Evolutionary conservation across 2,113 vertebrate genomes (phyloP), one percentile per base, ranked within the genome.

Genomic region (Pipra filicauda): DNA sequence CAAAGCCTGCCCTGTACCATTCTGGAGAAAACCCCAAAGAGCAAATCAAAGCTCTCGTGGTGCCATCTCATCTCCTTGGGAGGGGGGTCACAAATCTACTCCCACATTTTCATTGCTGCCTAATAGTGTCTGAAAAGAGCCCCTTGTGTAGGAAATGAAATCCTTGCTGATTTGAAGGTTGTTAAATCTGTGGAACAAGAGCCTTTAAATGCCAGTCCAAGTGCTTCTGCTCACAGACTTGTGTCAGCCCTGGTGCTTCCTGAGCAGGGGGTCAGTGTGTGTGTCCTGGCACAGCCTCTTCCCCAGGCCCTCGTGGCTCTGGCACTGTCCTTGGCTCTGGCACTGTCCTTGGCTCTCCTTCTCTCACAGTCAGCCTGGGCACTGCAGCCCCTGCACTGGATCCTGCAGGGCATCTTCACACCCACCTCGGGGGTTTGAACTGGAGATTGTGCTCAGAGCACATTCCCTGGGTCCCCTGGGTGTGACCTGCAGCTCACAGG

Each of bases 401-500:
- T 48, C 1, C 2, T 22, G 2, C 11, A 0, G 22, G 37, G 77
- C 46, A 35, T 44, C 70, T 54, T 46, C 8, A 3, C 31, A 1
- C 37, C 2, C 37, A 26, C 13, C 1, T 41, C 13, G 33, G 23
- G 43, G 21, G 3, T 14, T 61, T 9, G 52, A 49, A 24, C 30
- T 26, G 22, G 5, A 11, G 30, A 48, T 20, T 12, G 30, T 39
- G 4, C 48, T 69, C 27, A 12, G 58, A 43, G 59, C 41, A 39
- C 18, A 2, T 21, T 23, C n/a, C 22, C 14, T 51, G 10, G 48
- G 21, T 33, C 2, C 14, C 13, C 4, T 6, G 14, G 20, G 1
- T 16, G 28, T 51, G 41, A 55, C 49, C 19, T 39, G 6, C 30
- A 35, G 37, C 77, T 67, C 70, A 12, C 61, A 43, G 35, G 28